Base-by-base conservation (phyloP, 2,113 vertebrate genomes). In the Scopus umbretta region DNA sequence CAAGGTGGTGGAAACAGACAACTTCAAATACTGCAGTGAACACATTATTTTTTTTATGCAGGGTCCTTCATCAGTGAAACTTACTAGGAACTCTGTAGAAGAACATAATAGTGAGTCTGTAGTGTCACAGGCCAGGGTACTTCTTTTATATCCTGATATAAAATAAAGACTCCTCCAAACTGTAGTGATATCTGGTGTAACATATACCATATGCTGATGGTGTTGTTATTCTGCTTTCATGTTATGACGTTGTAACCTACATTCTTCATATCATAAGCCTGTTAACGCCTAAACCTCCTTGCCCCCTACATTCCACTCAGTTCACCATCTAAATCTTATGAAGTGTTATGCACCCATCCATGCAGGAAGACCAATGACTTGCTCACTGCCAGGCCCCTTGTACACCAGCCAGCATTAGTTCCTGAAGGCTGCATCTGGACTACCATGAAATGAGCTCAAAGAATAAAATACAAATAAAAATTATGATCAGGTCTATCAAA, bases 281-380 rank as follows among this genome's bases (percentile, higher is more conserved):
- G 40, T 42, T 42, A 42, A 42, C 40, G 10, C 40, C 40, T 42
- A 42, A 42, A 10, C 40, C 9, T 12, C 40, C 40, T 42, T 42
- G 40, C 40, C 40, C 40, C 40, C 40, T 42, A 42, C 40, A n/a
- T 13, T 63, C 21, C 40, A 7, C 43, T 52, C 34, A 21, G 16
- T 52, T 81, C 27, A 30, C 34, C n/a, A 11, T 29, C 21, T 75
- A 1, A 3, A 34, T 17, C 25, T 49, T n/a, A 38, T 9, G 3
- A 71, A 82, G 12, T 32, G 8, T 49, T 49, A 45, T 0, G 0
- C 14, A 13, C 10, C 16, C 19, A 45, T 36, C 10, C 11, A 4
- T n/a, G 19, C 7, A 29, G 42, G 45, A 88, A 68, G 36, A 40
- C 11, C 0, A 0, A 11, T 61, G 32, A 38, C 20, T 53, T 76